phyloP scores from a whole-genome alignment of 2,888 invertebrate species.

The Norana najaformis region DNA sequence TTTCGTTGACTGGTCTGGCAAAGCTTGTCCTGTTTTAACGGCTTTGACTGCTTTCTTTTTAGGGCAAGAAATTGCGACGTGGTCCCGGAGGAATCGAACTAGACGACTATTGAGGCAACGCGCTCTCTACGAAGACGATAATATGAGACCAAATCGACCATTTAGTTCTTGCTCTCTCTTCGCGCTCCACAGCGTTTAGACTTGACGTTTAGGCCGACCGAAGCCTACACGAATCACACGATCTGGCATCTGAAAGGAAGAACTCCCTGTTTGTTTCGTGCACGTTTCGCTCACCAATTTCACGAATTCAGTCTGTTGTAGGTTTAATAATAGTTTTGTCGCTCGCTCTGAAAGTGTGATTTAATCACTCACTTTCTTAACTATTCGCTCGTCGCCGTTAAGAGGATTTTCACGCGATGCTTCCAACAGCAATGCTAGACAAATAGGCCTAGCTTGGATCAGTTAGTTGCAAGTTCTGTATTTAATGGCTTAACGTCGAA shows the following conservation, averaged over 20 bases:
- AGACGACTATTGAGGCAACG: neutral
- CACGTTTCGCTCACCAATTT: neutral
- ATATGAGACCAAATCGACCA: neutral
- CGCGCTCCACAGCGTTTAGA: neutral
- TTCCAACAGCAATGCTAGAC: neutral
- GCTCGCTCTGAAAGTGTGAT: neutral
- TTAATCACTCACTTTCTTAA: neutral
- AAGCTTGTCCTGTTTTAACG: neutral
- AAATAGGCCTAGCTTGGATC: neutral
- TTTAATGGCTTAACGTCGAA: neutral
- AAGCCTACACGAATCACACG: neutral
- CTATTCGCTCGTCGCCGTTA: neutral
- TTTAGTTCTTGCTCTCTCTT: constrained; percentile 10
- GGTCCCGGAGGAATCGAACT: neutral
- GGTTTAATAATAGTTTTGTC: neutral
- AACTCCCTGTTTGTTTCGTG: neutral
- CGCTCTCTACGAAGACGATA: neutral
- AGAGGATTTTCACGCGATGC: neutral
- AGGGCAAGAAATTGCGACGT: neutral
- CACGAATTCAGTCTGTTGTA: neutral
- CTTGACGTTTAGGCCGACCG: neutral
- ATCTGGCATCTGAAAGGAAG: neutral
- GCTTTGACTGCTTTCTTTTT: neutral
- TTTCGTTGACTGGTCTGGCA: too few species aligned
- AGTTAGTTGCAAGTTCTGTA: neutral